Evolutionary conservation across 2,797 vertebrate species (phyloP), one percentile per base, ranked within the genome.

Genomic region (Tenualosa thibaudeaui): DNA sequence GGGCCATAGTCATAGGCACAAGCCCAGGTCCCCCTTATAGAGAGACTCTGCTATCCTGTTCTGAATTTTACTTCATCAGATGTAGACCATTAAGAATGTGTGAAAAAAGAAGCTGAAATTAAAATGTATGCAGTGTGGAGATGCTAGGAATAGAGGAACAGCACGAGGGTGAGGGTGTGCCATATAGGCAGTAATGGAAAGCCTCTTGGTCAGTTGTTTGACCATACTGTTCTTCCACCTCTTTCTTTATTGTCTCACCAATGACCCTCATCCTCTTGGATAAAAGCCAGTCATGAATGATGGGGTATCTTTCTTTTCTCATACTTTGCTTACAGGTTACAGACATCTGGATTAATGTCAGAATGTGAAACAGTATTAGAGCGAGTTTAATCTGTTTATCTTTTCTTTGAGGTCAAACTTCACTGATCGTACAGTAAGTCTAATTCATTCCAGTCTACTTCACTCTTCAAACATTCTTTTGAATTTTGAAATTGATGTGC

Each of bases 401-500:
- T 13, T 9, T 40, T 71, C 65, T 71, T 71, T 71, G 65, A 71
- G 13, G 65, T 71, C 65, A 37, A 71, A 71, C 26, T 1, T 26
- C 10, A 26, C 26, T 9, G 10, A 31, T 40, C 0, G 31, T 31
- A 31, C 31, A 71, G 37, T 13, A 71, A 0, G 12, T 24, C 31
- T 71, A 12, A 37, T 2, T 31, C 65, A 71, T 71, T 37, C 65
- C 26, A 71, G 26, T 10, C 10, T 71, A 40, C 13, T 71, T 13
- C 13, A 46, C 65, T 15, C 9, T 13, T 40, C 65, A 71, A 31
- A 15, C 17, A 75, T 19, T 31, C 37, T 5, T 75, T 75, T 43
- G 37, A 40, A 19, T 75, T 75, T 37, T 75, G 68, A 75, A 75
- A 75, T 15, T 22, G 68, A 75, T 75, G 43, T 19, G 68, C 68